These are phyloP conservation scores for Drosophila hamatofila DNA, from an alignment of 2,888 invertebrate species.

Conservation along the genomic window DNA sequence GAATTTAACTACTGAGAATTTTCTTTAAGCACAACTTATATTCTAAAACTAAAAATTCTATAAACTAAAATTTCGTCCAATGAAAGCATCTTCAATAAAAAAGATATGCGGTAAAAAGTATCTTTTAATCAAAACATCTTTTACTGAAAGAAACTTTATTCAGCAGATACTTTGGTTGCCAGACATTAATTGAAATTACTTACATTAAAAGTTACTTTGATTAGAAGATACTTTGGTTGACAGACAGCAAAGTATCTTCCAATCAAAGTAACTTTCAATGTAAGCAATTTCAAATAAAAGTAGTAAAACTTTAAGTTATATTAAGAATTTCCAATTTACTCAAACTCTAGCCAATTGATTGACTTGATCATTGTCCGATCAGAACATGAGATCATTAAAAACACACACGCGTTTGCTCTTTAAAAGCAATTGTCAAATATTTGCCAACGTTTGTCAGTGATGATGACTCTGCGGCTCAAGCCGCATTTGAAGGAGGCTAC, in stretches of 20 bases:
- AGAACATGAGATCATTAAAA: slow-evolving; percentile 30
- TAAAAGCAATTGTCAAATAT: slow-evolving; percentile 14
- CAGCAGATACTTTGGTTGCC: too few species aligned
- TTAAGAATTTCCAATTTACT: background rate
- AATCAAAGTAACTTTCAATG: background rate
- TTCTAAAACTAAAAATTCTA: too few species aligned
- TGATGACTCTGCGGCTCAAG: slow-evolving; percentile 36
- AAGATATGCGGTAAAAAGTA: background rate
- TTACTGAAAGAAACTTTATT: too few species aligned
- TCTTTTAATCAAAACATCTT: background rate
- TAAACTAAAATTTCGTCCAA: background rate
- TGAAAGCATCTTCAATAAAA: background rate
- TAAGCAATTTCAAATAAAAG: background rate
- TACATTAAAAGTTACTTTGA: too few species aligned
- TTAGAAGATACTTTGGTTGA: too few species aligned
- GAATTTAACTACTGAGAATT: too few species aligned
- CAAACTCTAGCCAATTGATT: background rate
- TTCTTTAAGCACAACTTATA: too few species aligned
- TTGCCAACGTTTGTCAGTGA: slow-evolving; percentile 33
- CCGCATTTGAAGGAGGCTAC: slow-evolving; percentile 19
- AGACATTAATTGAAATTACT: too few species aligned
- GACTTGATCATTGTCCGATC: background rate
- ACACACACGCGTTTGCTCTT: slow-evolving; percentile 3
- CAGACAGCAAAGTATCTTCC: too few species aligned
- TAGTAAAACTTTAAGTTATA: background rate